Conservation (phyloP, 1,140 invertebrate species). For the Leguminivora glycinivorella region DNA sequence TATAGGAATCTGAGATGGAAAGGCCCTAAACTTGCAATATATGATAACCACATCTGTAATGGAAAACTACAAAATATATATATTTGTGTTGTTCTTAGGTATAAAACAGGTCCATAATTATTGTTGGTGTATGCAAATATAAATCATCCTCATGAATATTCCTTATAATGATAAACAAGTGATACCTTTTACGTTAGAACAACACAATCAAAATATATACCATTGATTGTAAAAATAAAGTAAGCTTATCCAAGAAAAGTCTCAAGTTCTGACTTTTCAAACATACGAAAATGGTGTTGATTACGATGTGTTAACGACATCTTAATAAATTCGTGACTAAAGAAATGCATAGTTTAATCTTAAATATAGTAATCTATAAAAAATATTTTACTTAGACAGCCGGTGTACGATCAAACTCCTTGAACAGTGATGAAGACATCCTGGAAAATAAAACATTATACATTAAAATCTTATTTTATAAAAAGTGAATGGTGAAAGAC, state of each 20-base stretch:
- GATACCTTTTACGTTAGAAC: not conserved
- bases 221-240: not conserved
- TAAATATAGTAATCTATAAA: not conserved
- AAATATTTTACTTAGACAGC: slow-evolving; percentile 49
- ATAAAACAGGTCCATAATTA: not conserved
- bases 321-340: slow-evolving; percentile 15
- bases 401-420: slow-evolving; percentile 64
- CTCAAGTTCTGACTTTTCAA: not conserved
- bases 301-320: not conserved
- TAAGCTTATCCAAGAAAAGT: not conserved
- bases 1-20: no score
- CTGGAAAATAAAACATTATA: slow-evolving; percentile 48
- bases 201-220: not conserved
- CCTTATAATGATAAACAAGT: not conserved
- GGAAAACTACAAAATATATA: no score
- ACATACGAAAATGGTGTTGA: not conserved
- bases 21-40: no score
- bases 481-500: not conserved
- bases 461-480: not conserved
- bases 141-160: not conserved
- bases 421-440: slow-evolving; percentile 68
- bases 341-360: not conserved
- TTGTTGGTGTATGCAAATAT: not conserved
- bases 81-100: not conserved
- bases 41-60: no score